Evolutionary conservation across 2,797 vertebrate species (phyloP), one percentile per base, ranked within the genome.

Genomic region (Ambastaia sidthimunki): DNA sequence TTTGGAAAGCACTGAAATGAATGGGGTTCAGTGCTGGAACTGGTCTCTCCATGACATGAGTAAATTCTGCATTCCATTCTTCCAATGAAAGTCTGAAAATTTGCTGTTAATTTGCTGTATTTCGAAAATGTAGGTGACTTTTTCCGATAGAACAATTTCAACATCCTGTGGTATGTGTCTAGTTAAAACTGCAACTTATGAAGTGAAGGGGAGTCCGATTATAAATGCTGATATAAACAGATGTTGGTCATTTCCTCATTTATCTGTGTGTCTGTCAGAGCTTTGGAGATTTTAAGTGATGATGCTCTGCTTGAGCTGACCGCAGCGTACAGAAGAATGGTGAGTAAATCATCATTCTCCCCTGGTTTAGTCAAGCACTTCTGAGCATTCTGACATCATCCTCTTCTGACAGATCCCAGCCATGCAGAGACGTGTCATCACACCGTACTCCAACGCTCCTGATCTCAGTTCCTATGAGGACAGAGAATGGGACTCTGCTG

Each of bases 361-460:
- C 1, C 28, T 15, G 54, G 13, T 52, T 50, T 3, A 21, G 12
- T 60, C 72, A 57, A 21, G 48, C 19, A 63, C 10, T 60, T 21
- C 12, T 52, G 15, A 11, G 19, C 47, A 15, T 41, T 65, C 48
- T 82, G 28, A 71, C 44, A 13, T 23, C 52, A 21, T 57, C 34
- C 18, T 59, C 10, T 57, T n/a, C 82, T 75, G 87, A 34, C 76
- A 99, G 97, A 96, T 99, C 89, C 96, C 97, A 67, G 96, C 97
- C 76, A 99, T 99, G 97, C 93, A 96, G 80, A 96, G 92, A 83
- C 94, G 98, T 82, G 63, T 97, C 55, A 97, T 99, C 87, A 99
- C 97, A 15, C 98, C 97, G 0, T 96, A 97, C 86, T 92, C 92
- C n/a, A 93, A 89, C 81, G 95, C 95, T 81, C 98, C 98, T 81